phyloP scores from a whole-genome alignment of 2,888 invertebrate species.

The Heliconius aoede region DNA sequence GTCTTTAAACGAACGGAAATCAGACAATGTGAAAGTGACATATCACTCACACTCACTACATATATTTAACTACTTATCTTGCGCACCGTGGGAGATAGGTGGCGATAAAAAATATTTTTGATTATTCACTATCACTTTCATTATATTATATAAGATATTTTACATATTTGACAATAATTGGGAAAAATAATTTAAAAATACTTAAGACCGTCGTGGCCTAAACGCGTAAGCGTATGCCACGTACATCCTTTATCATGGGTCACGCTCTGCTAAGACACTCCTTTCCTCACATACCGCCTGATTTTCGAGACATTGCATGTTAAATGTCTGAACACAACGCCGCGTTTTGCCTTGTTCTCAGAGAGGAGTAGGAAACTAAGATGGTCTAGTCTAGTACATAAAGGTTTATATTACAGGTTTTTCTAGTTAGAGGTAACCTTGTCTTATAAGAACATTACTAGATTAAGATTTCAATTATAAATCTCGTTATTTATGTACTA shows the following conservation, averaged over 20 bases:
- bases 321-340: no score
- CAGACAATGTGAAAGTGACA: neutral
- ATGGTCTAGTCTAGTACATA: neutral
- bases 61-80: neutral
- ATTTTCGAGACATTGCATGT: no score
- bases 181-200: no score
- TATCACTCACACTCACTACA: neutral
- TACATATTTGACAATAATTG: neutral
- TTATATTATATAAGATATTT: neutral
- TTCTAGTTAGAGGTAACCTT: conserved; percentile 11
- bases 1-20: neutral
- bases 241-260: no score
- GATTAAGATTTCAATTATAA: conserved; percentile 4
- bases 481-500: neutral
- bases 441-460: neutral
- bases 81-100: neutral
- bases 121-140: neutral
- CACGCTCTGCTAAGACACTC: no score
- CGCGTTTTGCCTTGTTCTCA: no score
- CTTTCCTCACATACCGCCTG: no score
- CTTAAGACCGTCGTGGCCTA: no score
- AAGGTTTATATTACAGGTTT: neutral
- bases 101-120: neutral
- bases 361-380: neutral
- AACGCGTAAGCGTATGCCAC: no score